These are phyloP conservation scores for Taphrorychus bicolor DNA, from an alignment of 2,888 invertebrate species.

Conservation along the genomic window DNA sequence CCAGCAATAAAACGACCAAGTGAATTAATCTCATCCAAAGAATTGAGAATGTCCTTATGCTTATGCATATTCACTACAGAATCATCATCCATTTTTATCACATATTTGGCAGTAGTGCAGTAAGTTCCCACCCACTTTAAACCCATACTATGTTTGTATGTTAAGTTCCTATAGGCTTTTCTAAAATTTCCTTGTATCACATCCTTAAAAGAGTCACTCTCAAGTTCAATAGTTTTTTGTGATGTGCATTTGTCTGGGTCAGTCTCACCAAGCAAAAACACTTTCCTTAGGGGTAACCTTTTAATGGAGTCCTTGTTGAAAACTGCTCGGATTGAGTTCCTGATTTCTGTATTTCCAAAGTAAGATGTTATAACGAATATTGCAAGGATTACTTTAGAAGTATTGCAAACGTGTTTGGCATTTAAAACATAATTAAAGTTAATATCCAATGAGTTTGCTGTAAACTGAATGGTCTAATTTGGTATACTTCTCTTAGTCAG, in stretches of 20 bases:
- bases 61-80: constrained; percentile 74
- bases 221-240: constrained; percentile 68
- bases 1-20: constrained; percentile 65
- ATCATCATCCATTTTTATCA: constrained; percentile 86
- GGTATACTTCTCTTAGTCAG: too few species aligned
- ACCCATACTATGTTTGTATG: constrained; percentile 84
- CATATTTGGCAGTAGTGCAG: constrained; percentile 68
- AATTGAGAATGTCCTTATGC: constrained; percentile 61
- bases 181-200: constrained; percentile 75
- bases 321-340: constrained; percentile 74
- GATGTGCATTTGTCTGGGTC: constrained; percentile 61
- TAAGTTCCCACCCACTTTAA: constrained; percentile 73
- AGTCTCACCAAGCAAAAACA: constrained; percentile 75
- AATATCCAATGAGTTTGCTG: constrained; percentile 50
- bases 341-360: constrained; percentile 72
- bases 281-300: constrained; percentile 66
- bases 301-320: constrained; percentile 67
- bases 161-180: constrained; percentile 82
- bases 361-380: constrained; percentile 77
- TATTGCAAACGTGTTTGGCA: constrained; percentile 46
- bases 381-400: constrained; percentile 46
- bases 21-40: constrained; percentile 51
- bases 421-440: constrained; percentile 50
- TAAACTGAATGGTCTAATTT: too few species aligned
- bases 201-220: constrained; percentile 70